Evolutionary conservation across 2,797 vertebrate species (phyloP), one percentile per base, ranked within the genome.

Genomic region (Peromyscus eremicus): DNA sequence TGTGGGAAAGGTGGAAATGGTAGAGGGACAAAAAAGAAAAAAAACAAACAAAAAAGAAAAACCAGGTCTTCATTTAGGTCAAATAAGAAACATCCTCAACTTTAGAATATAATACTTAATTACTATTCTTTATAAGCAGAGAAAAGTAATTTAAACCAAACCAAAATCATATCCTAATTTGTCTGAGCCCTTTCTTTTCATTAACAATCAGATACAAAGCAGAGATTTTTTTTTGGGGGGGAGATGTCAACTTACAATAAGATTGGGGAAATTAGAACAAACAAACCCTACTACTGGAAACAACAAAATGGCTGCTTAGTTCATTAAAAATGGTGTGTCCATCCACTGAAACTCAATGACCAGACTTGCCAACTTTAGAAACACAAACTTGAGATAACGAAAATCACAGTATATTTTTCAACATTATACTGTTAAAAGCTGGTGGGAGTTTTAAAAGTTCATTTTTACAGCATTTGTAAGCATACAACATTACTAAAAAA

Each of bases 341-440:
- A 98, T 99, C 99, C 99, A 99, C 99, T 99, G 99, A 99, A 99
- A 99, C 99, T 98, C 99, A 99, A 99, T 99, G 98, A 99, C 98
- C 98, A 99, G 98, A 99, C 98, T 98, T 99, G 99, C 99, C 99
- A 98, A 99, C 98, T 99, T 99, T 98, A 98, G 99, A 99, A 99
- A 99, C 97, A 75, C 97, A 98, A 98, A 98, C 98, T 98, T 98
- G 98, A 98, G 98, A 98, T 99, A 99, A 98, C 98, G 98, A 98
- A 98, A 98, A 98, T 98, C 98, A 99, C 98, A 98, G 98, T 99
- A 99, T 99, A 99, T 99, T 99, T 95, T 96, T 98, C 64, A 99
- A 99, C 98, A 98, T 98, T 99, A 99, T 98, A 98, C 98, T 99
- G 99, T 98, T 98, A 98, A 98, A 99, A 98, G 99, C 98, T 98